Evolutionary conservation across 2,113 vertebrate genomes (phyloP), one percentile per base, ranked within the genome.

Genomic region (Rana temporaria): DNA sequence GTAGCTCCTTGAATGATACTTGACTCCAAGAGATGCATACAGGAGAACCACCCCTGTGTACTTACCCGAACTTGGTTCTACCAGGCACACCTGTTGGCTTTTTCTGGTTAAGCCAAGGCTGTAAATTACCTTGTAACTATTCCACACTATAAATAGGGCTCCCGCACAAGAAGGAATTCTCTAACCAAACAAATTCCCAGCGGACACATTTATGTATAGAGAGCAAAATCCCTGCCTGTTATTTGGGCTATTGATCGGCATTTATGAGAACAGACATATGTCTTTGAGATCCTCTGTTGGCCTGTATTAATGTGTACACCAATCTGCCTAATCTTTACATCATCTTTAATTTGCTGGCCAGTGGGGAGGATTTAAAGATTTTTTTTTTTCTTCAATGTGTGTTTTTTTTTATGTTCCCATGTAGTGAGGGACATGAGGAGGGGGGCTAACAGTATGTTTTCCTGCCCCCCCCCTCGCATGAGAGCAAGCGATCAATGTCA

Each of bases 401-500:
- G 7, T 6, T 15, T 70, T 22, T 22, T 70, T 48, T 62, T 64
- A 63, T 77, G 24, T 64, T 77, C 74, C 34, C 74, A 24, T 63
- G 59, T 42, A 63, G 34, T n/a, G n/a, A 6, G 55, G 32, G 20
- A 18, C 20, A 11, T 22, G n/a, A 6, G 19, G 68, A 38, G 42
- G 59, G 34, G 84, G 83, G 42, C 65, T 56, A 72, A 86, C 84
- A 74, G 90, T 89, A 87, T 91, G 92, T 90, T 85, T 88, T 93
- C 89, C 84, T 86, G 88, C 84, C 88, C 93, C n/a, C 86, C 92
- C 92, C 59, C 86, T 91, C 91, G 91, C 92, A 87, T 92, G 94
- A 81, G 84, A 78, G 90, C 87, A 85, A 57, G 0, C 76, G 90
- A 95, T 95, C 94, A 92, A 95, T 95, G 87, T 90, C 90, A 88